Evolutionary conservation across 2,113 vertebrate species (phyloP).

Genomic region (Heterocephalus glaber): DNA sequence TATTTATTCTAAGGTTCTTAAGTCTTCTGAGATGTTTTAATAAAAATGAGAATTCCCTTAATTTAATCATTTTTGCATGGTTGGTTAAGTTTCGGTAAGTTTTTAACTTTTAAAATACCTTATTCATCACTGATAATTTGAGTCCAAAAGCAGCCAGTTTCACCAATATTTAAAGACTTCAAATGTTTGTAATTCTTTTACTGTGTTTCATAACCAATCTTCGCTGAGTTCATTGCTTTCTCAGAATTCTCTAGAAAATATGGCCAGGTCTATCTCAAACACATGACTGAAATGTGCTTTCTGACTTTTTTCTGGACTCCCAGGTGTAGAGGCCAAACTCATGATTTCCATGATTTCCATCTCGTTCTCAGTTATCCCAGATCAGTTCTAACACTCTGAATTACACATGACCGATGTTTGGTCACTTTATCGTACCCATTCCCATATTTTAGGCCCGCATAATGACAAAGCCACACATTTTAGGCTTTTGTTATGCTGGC

Average conservation of each 20-base stretch:
- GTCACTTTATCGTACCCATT: not conserved
- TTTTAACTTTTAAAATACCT: constrained; percentile 21
- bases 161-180: not conserved
- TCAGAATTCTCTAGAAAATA: not conserved
- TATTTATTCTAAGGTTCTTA: not conserved
- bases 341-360: not conserved
- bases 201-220: not conserved
- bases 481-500: not conserved
- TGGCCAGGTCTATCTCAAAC: not conserved
- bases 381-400: not conserved
- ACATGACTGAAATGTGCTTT: not conserved
- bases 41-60: not conserved
- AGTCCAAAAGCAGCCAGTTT: not conserved
- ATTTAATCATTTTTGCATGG: not conserved
- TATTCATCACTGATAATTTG: not conserved
- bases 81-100: not conserved
- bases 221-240: not conserved
- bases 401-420: not conserved
- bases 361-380: not conserved
- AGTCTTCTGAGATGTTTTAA: not conserved
- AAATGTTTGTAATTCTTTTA: not conserved
- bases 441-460: not conserved
- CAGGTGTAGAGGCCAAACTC: not conserved
- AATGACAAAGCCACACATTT: not conserved
- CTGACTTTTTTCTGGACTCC: not conserved